Base-by-base conservation (phyloP, 2,888 invertebrate species). In the Eudemis profundana region DNA sequence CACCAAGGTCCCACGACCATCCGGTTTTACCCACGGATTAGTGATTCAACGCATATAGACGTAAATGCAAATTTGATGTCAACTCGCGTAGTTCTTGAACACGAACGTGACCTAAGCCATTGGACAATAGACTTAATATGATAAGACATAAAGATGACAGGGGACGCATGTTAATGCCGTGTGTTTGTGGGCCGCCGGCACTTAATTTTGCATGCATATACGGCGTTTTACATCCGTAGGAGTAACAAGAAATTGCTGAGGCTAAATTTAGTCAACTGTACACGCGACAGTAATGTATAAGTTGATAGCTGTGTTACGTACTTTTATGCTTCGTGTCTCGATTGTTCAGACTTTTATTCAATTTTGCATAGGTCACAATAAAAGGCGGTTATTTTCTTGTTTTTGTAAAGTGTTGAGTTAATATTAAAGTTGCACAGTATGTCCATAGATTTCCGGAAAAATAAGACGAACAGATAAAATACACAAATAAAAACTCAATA, bases 21-120 rank as follows among this genome's bases (percentile, higher is more conserved):
- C 38, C 36, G 47, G 59, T 47, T 59, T 59, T 47, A 59, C 59
- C 21, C 56, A 46, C 23, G 12, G 47, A 59, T 59, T 59, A 59
- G 15, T 21, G 23, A 47, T 46, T 57, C 56, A 46, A 38, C 33
- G 36, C 38, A 36, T 44, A 54, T 7, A 59, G 46, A 46, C 59
- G 36, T 23, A 59, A 36, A 59, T 59, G 59, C 59, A 59, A 59
- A 59, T 59, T 47, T 23, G 14, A 59, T 59, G 59, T 38, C 59
- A 38, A 23, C 47, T 59, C 59, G n/a, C n/a, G n/a, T 47, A 59
- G 47, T 46, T 44, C 44, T 46, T 4, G 40, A n/a, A 14, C 15
- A 38, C 21, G 2, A 42, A 3, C 0, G 4, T 8, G 15, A 3
- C 27, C 5, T 8, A 14, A 40, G 5, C 23, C 12, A 56, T 17